These are phyloP conservation scores for Regulus satrapa DNA, from an alignment of 2,113 vertebrate genomes.

Conservation along the genomic window DNA sequence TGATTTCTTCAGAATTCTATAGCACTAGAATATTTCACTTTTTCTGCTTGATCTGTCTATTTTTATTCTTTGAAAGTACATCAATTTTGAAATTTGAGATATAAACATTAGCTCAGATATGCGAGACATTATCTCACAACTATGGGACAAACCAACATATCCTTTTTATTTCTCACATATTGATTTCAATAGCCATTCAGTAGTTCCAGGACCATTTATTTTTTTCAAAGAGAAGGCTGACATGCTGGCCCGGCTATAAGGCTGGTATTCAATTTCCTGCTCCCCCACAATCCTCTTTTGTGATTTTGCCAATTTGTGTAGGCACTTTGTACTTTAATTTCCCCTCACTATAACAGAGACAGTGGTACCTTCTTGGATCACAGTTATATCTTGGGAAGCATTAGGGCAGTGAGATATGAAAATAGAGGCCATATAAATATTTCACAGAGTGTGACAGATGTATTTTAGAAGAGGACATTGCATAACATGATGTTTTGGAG, in stretches of 20 bases:
- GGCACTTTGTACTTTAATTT: not conserved
- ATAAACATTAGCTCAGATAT: not conserved
- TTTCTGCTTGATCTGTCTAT: not conserved
- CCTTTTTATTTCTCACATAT: not conserved
- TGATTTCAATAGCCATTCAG: not conserved
- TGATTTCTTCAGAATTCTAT: not conserved
- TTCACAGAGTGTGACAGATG: not conserved
- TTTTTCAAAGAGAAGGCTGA: not conserved
- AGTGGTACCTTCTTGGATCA: not conserved
- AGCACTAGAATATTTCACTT: not conserved
- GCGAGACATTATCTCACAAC: too few species aligned
- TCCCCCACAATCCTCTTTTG: not conserved
- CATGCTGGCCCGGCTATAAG: not conserved
- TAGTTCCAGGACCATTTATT: not conserved
- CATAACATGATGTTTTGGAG: not conserved
- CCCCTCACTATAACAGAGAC: not conserved
- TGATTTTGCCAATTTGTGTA: constrained; percentile 1
- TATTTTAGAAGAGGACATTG: not conserved
- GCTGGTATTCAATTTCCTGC: constrained; percentile 5
- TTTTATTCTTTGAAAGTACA: not conserved
- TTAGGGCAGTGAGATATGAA: not conserved
- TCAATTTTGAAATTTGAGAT: not conserved
- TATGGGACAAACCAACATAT: not conserved
- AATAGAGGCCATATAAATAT: not conserved
- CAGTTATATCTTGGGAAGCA: not conserved